Evolutionary conservation across 2,797 vertebrate species (phyloP).

Genomic region (Luscinia luscinia): DNA sequence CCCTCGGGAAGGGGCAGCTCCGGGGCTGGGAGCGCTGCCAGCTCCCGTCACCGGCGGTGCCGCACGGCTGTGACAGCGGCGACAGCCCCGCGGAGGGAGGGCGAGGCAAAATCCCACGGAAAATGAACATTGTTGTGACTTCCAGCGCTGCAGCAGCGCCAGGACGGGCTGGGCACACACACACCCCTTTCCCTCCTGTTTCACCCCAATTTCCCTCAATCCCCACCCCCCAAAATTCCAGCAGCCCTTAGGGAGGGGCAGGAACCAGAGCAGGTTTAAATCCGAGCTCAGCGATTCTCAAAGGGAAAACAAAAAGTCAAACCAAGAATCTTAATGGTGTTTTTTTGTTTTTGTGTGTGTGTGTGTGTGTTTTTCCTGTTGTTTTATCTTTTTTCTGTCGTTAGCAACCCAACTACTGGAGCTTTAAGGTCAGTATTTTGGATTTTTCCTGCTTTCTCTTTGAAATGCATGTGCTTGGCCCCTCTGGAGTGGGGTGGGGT

Average conservation of each 20-base stretch:
- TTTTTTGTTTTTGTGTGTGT: slow-evolving; percentile 38
- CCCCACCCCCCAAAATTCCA: not conserved
- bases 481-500: not conserved
- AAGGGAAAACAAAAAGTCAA: slow-evolving; percentile 5
- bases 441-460: slow-evolving; percentile 62
- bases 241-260: slow-evolving; percentile 6
- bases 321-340: slow-evolving; percentile 63
- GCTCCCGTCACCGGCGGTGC: not conserved
- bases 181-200: not conserved
- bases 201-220: not conserved
- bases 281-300: slow-evolving; percentile 10
- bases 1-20: not conserved
- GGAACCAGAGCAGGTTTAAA: not conserved
- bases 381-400: slow-evolving; percentile 61
- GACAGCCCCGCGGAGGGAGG: accelerated
- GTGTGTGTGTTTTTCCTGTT: slow-evolving; percentile 62
- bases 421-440: slow-evolving; percentile 97
- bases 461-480: slow-evolving; percentile 73
- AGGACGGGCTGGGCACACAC: not conserved
- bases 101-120: not conserved
- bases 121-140: not conserved
- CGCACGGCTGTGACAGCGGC: not conserved
- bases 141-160: not conserved
- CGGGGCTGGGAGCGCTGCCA: not conserved
- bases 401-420: slow-evolving; percentile 99